Percentiles rank a stretch among this genome's conserved stretches.
Conservation (phyloP, 2,888 invertebrate species). For the Ectemnius continuus region DNA sequence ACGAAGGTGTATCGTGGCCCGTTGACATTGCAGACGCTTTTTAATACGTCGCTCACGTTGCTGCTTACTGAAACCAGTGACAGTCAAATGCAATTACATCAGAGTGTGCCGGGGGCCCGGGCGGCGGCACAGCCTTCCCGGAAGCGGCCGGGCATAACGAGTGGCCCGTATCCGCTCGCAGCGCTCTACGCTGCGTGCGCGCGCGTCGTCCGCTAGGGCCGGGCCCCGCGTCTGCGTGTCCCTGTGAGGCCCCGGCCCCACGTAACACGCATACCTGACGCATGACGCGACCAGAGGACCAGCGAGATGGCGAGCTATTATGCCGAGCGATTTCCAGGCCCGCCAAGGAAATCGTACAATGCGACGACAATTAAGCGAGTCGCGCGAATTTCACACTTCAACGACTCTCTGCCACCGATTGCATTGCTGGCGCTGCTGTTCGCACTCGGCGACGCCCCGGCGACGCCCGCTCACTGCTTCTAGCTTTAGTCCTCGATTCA, state of each 20-base stretch:
- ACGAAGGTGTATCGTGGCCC: neutral
- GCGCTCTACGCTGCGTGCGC: too few species aligned
- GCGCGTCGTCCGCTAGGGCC: neutral
- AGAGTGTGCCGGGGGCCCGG: slow-evolving; percentile 6
- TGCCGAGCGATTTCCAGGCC: slow-evolving; percentile 18
- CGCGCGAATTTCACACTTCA: slow-evolving; percentile 42
- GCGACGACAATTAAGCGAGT: slow-evolving; percentile 42
- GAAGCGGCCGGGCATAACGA: slow-evolving; percentile 52
- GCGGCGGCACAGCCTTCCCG: slow-evolving; percentile 44
- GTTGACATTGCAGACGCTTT: slow-evolving; percentile 28
- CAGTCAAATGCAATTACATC: slow-evolving; percentile 54
- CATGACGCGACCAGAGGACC: slow-evolving; percentile 43
- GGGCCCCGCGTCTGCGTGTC: neutral
- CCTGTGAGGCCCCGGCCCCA: slow-evolving; percentile 20
- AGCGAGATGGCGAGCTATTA: slow-evolving; percentile 5
- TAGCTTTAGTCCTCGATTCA: too few species aligned
- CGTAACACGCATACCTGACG: slow-evolving; percentile 38
- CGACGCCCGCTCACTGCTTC: neutral
- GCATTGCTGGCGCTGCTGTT: slow-evolving; percentile 19
- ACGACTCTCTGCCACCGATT: slow-evolving; percentile 23
- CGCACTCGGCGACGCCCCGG: neutral
- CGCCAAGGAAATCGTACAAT: slow-evolving; percentile 29
- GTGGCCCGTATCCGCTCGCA: slow-evolving; percentile 42
- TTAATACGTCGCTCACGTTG: slow-evolving; percentile 35
- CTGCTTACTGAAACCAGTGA: slow-evolving; percentile 39